Evolutionary conservation across 2,888 invertebrate genomes (phyloP).

Genomic region (Tricholauxania praeusta): DNA sequence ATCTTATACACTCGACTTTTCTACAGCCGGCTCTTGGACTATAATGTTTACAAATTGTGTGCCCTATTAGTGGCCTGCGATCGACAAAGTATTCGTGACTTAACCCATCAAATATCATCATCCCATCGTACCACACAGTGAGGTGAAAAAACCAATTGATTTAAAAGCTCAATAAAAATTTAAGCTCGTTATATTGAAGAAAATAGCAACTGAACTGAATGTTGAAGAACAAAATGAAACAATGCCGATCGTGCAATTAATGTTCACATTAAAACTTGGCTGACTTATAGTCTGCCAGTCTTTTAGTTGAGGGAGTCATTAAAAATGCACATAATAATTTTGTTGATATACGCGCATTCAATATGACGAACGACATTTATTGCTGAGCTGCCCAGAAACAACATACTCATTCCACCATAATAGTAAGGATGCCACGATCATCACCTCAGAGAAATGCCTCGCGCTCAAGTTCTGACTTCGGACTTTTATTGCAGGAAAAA

Average conservation of each 20-base stretch:
- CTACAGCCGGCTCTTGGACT: too few species aligned
- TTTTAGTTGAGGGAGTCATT: neutral
- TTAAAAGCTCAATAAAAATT: conserved; percentile 35
- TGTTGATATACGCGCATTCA: conserved; percentile 38
- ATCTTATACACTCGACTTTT: too few species aligned
- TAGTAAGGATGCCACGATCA: neutral
- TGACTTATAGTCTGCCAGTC: too few species aligned
- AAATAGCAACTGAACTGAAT: neutral
- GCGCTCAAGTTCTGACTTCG: neutral
- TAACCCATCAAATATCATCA: neutral
- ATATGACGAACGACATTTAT: conserved; percentile 33
- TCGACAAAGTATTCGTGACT: conserved; percentile 18
- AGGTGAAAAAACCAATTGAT: conserved; percentile 33
- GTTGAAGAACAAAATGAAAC: neutral
- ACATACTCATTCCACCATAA: neutral
- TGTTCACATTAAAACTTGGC: too few species aligned
- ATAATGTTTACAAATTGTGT: neutral
- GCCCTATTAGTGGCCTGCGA: neutral
- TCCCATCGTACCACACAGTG: neutral
- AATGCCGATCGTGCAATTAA: neutral
- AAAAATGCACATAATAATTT: conserved; percentile 36
- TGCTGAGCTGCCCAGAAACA: neutral
- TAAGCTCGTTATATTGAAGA: conserved; percentile 23
- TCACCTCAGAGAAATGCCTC: neutral
- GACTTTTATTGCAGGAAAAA: too few species aligned